phyloP scores from a whole-genome alignment of 1,140 invertebrate species.

The Gryllus bimaculatus region DNA sequence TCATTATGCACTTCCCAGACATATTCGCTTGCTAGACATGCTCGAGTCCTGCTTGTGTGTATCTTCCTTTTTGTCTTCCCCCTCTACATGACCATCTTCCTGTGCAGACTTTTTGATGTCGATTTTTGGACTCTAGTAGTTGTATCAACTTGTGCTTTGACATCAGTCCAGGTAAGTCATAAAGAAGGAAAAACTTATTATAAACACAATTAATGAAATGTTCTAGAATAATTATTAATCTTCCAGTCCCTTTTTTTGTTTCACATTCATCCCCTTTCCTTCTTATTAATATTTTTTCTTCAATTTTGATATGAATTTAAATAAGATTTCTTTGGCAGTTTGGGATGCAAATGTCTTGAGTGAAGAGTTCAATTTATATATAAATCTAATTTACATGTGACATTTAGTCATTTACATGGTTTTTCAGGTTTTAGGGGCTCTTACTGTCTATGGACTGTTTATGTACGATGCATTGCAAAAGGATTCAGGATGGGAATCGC shows the following conservation, averaged over 20 bases:
- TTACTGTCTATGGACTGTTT: conserved; percentile 43
- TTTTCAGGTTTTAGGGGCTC: conserved; percentile 37
- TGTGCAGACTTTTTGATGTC: conserved; percentile 43
- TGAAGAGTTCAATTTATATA: neutral
- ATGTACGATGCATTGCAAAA: conserved; percentile 41
- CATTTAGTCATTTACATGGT: neutral
- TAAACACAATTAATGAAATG: too few species aligned
- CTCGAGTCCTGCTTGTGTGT: conserved; percentile 39
- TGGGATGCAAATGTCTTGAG: neutral
- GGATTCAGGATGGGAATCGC: conserved; percentile 40
- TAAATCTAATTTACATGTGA: neutral
- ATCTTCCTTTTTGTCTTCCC: conserved; percentile 41
- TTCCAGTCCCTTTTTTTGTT: too few species aligned
- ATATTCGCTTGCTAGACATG: conserved; percentile 31
- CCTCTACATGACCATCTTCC: conserved; percentile 41
- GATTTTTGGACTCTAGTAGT: conserved; percentile 49
- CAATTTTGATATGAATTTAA: neutral
- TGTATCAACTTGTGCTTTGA: conserved; percentile 43
- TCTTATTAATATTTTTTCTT: neutral
- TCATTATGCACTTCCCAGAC: conserved; percentile 36
- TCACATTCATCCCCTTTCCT: too few species aligned
- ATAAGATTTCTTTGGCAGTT: neutral
- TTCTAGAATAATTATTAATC: too few species aligned
- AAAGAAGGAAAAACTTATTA: too few species aligned
- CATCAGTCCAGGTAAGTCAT: conserved; percentile 37